Conservation (phyloP, 2,888 invertebrate species). For the Bellardia pandia region DNA sequence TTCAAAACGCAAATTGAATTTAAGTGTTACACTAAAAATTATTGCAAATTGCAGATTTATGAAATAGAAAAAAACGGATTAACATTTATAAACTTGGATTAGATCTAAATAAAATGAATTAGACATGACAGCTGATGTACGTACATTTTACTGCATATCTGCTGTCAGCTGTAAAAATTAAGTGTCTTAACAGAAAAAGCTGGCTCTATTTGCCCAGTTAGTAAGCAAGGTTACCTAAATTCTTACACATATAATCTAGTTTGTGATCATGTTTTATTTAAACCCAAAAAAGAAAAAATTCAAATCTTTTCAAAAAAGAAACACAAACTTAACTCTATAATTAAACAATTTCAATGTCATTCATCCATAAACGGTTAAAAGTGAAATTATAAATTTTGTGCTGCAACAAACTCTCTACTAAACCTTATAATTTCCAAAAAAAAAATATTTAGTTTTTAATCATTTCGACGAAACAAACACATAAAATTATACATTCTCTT, state of each 20-base stretch:
- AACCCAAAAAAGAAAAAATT: not conserved
- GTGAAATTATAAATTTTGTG: slow-evolving; percentile 23
- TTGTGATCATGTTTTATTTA: too few species aligned
- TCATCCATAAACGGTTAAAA: slow-evolving; percentile 26
- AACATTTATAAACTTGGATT: not conserved
- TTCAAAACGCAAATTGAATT: slow-evolving; percentile 38
- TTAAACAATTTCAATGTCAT: slow-evolving; percentile 34
- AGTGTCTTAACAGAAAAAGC: too few species aligned
- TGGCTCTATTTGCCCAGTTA: too few species aligned
- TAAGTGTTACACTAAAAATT: slow-evolving; percentile 8
- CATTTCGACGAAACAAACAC: not conserved
- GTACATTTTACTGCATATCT: too few species aligned
- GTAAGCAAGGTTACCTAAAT: too few species aligned
- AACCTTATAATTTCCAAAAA: not conserved
- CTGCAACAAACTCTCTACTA: not conserved
- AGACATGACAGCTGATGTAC: too few species aligned
- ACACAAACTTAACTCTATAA: not conserved
- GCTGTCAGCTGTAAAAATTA: not conserved
- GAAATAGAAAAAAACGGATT: not conserved
- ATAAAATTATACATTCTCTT: not conserved
- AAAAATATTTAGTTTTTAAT: not conserved
- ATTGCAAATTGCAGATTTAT: not conserved
- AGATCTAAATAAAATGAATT: too few species aligned
- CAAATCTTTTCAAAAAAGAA: not conserved
- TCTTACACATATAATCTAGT: too few species aligned